These are phyloP conservation scores for Scomber scombrus DNA, from an alignment of 2,113 vertebrate species.

Conservation along the genomic window DNA sequence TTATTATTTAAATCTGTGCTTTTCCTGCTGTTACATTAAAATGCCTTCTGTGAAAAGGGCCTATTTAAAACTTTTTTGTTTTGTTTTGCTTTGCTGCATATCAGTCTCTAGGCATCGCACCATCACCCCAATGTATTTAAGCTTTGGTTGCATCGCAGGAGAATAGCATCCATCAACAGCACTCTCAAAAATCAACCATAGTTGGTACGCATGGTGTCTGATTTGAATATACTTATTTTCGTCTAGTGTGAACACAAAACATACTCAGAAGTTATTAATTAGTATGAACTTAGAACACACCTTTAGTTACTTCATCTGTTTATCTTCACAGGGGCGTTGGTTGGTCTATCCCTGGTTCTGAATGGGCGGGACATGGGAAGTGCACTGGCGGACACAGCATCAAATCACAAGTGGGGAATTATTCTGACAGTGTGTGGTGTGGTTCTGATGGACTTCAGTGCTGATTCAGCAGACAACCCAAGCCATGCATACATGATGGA, in stretches of 20 bases:
- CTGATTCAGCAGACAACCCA: slow-evolving; percentile 96
- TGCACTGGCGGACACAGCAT: slow-evolving; percentile 88
- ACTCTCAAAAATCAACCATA: background rate
- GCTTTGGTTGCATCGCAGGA: background rate
- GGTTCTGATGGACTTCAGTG: slow-evolving; percentile 98
- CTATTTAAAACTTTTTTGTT: too few relatives aligned
- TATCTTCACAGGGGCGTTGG: slow-evolving; percentile 86
- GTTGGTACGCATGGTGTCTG: background rate
- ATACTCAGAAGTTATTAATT: background rate
- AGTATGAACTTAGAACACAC: too few relatives aligned
- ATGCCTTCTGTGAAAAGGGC: too few relatives aligned
- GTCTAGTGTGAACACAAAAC: too few relatives aligned
- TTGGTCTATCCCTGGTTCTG: slow-evolving; percentile 92
- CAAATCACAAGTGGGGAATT: slow-evolving; percentile 94
- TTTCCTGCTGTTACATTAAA: too few relatives aligned
- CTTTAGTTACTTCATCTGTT: background rate
- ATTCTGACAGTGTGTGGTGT: slow-evolving; percentile 94
- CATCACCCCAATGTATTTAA: too few relatives aligned
- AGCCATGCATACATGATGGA: slow-evolving; percentile 99
- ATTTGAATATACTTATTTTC: background rate
- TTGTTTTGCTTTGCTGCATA: too few relatives aligned
- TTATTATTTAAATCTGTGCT: too few relatives aligned
- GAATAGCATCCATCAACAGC: background rate
- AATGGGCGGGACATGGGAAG: slow-evolving; percentile 94
- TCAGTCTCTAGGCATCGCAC: too few relatives aligned